Base-by-base conservation (phyloP, 2,797 vertebrate species). In the Halcyon chelicuti region DNA sequence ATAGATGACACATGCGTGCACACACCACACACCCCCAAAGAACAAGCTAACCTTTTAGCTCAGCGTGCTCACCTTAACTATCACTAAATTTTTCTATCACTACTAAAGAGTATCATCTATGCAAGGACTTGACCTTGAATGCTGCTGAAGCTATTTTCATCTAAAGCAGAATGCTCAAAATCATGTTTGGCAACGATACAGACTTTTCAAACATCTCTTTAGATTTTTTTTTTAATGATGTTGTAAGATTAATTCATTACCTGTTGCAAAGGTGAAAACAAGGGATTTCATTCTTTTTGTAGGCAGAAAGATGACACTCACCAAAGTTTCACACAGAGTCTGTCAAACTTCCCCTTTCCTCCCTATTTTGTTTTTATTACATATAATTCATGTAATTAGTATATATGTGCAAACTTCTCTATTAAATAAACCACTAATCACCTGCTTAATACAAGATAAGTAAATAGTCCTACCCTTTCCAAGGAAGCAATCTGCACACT, bases 1-100 rank as follows among this genome's bases (percentile, higher is more conserved):
- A 68, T 0, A 66, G 57, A 63, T 37, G 31, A 61, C 3, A 26
- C 2, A 2, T 40, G 31, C 1, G 0, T 31, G 35, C 18, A 40
- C 3, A 7, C 1, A 35, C 3, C 37, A 44, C 46, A 62, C 12
- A 46, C 1, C 29, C 19, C 62, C 9, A 37, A 82, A 78, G 37
- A 77, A 51, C 22, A 74, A 44, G 39, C 3, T 12, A 40, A 58
- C 25, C 20, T 73, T 58, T 60, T 44, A 52, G 12, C 12, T 40
- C 35, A 39, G 12, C 20, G 46, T 21, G 31, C 25, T 49, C n/a
- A 49, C 7, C 33, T 87, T 33, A 19, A 68, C 20, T 23, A 39
- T n/a, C n/a, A 26, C 55, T 54, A 15, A 63, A 42, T 33, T 74
- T 39, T 78, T 39, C 39, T 60, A 1, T 37, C 20, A 44, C 18